A percentile compares a stretch with the other conserved stretches of the same genome.
phyloP scores from a whole-genome alignment of 2,113 vertebrate species.

The Buteo buteo region DNA sequence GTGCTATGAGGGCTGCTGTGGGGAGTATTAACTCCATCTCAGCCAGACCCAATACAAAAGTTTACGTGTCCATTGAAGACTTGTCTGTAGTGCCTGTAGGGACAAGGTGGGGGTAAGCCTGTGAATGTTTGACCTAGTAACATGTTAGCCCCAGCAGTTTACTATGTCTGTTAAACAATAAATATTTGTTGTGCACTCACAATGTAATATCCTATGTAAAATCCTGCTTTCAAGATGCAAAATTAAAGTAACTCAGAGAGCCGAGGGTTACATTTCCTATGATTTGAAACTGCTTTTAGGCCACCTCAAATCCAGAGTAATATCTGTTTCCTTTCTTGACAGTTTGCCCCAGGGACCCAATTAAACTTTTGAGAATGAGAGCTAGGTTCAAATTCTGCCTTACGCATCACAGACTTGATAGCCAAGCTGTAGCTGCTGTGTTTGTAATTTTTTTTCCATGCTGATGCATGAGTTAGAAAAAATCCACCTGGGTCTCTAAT shows the following conservation, averaged over 20 bases:
- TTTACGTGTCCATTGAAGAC: neutral
- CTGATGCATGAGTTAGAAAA: neutral
- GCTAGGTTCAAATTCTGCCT: neutral
- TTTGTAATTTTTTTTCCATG: neutral
- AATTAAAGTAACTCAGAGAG: neutral
- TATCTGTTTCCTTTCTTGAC: neutral
- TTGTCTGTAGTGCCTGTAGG: neutral
- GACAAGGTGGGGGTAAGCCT: neutral
- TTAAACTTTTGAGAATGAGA: constrained; percentile 29
- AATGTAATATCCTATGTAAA: neutral
- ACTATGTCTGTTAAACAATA: neutral
- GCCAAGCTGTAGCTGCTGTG: neutral
- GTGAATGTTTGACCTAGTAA: accelerated
- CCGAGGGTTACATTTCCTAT: neutral
- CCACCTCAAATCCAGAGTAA: neutral
- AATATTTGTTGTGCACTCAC: neutral
- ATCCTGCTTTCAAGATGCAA: neutral
- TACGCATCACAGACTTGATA: neutral
- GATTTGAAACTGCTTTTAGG: constrained; percentile 19
- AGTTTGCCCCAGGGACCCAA: constrained; percentile 43
- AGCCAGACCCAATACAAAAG: too few species aligned
- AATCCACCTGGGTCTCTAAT: neutral
- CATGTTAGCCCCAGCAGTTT: neutral
- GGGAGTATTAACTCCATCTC: too few species aligned
- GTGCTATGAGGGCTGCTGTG: too few species aligned